Percentiles rank a stretch among this genome's conserved stretches.
These are phyloP conservation scores for Thunnus maccoyii DNA, from an alignment of 2,113 vertebrate genomes.

Conservation along the genomic window DNA sequence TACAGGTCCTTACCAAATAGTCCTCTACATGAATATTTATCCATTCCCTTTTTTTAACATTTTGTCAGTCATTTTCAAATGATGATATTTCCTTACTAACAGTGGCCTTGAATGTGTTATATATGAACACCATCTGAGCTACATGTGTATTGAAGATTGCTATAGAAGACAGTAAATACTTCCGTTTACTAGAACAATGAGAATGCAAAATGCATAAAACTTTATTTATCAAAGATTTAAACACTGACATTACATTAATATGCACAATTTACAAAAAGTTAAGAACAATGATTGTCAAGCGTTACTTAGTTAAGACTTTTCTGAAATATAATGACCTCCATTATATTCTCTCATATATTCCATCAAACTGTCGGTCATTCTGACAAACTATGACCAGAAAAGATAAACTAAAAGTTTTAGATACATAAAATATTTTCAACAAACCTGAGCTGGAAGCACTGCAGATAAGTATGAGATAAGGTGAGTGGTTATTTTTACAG, in stretches of 20 bases:
- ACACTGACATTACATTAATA: constrained; percentile 27
- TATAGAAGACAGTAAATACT: background rate
- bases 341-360: constrained; percentile 26
- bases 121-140: background rate
- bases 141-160: background rate
- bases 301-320: constrained; percentile 33
- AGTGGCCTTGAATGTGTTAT: background rate
- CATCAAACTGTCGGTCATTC: background rate
- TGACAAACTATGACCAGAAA: constrained; percentile 30
- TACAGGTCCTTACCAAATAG: background rate
- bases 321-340: constrained; percentile 4
- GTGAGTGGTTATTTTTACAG: constrained; percentile 29
- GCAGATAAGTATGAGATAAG: background rate
- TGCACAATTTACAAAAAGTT: constrained; percentile 47
- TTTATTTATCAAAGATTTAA: constrained; percentile 40
- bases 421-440: constrained; percentile 17
- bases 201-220: constrained; percentile 22
- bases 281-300: constrained; percentile 62
- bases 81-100: too few species aligned
- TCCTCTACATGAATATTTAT: background rate
- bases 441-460: constrained; percentile 58
- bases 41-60: background rate
- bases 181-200: background rate
- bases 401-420: background rate
- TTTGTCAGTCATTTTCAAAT: background rate